phyloP scores from a whole-genome alignment of 2,888 invertebrate genomes.

The Drosophila merina region DNA sequence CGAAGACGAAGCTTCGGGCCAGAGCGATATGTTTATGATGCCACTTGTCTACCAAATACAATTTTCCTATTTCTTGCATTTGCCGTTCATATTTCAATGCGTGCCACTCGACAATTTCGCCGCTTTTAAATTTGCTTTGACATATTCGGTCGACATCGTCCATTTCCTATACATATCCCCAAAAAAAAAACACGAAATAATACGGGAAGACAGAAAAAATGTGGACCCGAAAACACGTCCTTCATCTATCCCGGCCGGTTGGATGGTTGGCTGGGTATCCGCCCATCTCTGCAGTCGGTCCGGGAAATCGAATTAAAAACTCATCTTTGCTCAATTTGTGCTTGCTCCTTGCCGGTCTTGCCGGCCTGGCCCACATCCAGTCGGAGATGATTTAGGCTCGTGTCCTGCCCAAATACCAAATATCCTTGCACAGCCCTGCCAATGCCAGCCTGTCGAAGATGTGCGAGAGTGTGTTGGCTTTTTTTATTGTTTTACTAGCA shows the following conservation, averaged over 20 bases:
- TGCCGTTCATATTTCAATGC: slow-evolving; percentile 62
- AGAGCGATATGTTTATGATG: slow-evolving; percentile 47
- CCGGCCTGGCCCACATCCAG: slow-evolving; percentile 22
- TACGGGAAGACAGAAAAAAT: slow-evolving; percentile 13
- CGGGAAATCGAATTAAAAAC: slow-evolving; percentile 72
- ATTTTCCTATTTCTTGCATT: slow-evolving; percentile 42
- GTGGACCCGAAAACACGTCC: slow-evolving; percentile 27
- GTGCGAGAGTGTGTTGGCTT: slow-evolving; percentile 22
- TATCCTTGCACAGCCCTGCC: slow-evolving; percentile 10
- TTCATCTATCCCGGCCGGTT: slow-evolving; percentile 10
- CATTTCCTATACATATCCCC: background rate
- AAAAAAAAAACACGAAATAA: background rate
- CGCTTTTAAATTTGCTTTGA: slow-evolving; percentile 57
- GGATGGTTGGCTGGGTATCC: background rate
- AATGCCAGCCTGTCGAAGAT: slow-evolving; percentile 16
- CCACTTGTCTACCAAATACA: slow-evolving; percentile 63
- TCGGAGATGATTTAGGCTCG: slow-evolving; percentile 29
- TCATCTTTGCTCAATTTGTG: slow-evolving; percentile 67
- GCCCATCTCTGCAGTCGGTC: slow-evolving; percentile 10
- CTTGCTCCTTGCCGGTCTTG: slow-evolving; percentile 1
- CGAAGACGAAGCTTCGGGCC: background rate
- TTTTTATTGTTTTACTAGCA: slow-evolving; percentile 77
- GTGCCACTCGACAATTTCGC: slow-evolving; percentile 35
- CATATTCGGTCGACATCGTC: slow-evolving; percentile 45
- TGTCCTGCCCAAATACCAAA: slow-evolving; percentile 40